These are phyloP conservation scores for Crioceris asparagi DNA, from an alignment of 2,888 invertebrate species.

Conservation along the genomic window DNA sequence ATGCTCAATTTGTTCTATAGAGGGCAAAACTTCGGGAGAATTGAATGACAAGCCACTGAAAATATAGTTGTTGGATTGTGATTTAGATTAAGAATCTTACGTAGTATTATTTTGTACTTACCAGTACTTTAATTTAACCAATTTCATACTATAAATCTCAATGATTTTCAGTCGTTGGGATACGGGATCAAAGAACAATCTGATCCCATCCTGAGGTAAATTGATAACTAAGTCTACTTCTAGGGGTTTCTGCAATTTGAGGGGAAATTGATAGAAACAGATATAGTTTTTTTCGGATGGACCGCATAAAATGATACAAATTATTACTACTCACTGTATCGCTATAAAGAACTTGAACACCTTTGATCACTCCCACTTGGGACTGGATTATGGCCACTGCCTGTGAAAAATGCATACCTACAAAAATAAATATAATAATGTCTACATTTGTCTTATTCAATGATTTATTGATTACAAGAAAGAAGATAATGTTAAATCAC, in stretches of 20 bases:
- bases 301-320: background rate
- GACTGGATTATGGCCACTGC: slow-evolving; percentile 93
- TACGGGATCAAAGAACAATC: slow-evolving; percentile 92
- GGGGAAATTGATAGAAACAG: background rate
- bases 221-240: slow-evolving; percentile 92
- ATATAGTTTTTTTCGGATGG: no score
- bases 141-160: slow-evolving; percentile 95
- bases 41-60: slow-evolving; percentile 73
- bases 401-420: slow-evolving; percentile 98
- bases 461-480: no score
- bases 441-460: no score
- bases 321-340: slow-evolving; percentile 59
- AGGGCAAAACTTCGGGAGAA: slow-evolving; percentile 89
- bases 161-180: slow-evolving; percentile 93
- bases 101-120: slow-evolving; percentile 44
- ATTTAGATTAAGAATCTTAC: no score
- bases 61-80: no score
- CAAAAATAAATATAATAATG: no score
- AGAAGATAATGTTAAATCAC: no score
- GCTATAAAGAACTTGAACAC: slow-evolving; percentile 93
- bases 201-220: slow-evolving; percentile 91
- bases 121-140: slow-evolving; percentile 95
- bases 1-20: slow-evolving; percentile 96
- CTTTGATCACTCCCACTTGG: slow-evolving; percentile 89
- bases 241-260: slow-evolving; percentile 73